phyloP scores from a whole-genome alignment of 2,888 invertebrate genomes.

The Agelastica alni region DNA sequence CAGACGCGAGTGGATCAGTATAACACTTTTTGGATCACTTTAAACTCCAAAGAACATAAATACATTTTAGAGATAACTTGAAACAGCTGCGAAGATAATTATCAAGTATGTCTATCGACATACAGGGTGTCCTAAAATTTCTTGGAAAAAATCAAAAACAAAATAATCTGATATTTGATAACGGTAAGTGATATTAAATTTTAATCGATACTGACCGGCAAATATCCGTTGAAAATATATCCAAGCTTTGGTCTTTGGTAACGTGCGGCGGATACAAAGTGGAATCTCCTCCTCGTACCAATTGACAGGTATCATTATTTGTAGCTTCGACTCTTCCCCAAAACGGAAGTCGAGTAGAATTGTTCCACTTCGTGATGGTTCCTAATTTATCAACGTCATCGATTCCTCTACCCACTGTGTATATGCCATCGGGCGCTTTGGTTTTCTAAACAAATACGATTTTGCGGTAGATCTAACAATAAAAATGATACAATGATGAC shows the following conservation, averaged over 20 bases:
- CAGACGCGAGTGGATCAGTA: no score
- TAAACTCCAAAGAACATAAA: no score
- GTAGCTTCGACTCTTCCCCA: constrained; percentile 54
- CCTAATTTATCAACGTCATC: constrained; percentile 57
- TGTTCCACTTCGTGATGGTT: constrained; percentile 59
- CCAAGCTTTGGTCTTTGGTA: constrained; percentile 56
- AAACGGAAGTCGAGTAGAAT: constrained; percentile 45
- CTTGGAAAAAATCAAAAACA: no score
- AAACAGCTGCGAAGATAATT: no score
- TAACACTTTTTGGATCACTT: no score
- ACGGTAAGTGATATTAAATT: no score
- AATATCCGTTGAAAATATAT: constrained; percentile 67
- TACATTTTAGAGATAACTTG: no score
- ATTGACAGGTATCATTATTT: constrained; percentile 54
- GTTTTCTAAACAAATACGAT: constrained; percentile 34
- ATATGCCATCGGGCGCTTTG: constrained; percentile 60
- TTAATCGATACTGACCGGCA: constrained; percentile 60
- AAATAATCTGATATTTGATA: no score
- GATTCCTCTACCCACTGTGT: constrained; percentile 60
- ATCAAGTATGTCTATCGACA: no score
- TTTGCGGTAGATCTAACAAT: no score
- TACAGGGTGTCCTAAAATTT: no score
- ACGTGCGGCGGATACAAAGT: constrained; percentile 68
- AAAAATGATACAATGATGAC: no score
- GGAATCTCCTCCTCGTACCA: constrained; percentile 61